Base-by-base conservation (phyloP, 2,797 vertebrate species). In the Manis crassicaudata region DNA sequence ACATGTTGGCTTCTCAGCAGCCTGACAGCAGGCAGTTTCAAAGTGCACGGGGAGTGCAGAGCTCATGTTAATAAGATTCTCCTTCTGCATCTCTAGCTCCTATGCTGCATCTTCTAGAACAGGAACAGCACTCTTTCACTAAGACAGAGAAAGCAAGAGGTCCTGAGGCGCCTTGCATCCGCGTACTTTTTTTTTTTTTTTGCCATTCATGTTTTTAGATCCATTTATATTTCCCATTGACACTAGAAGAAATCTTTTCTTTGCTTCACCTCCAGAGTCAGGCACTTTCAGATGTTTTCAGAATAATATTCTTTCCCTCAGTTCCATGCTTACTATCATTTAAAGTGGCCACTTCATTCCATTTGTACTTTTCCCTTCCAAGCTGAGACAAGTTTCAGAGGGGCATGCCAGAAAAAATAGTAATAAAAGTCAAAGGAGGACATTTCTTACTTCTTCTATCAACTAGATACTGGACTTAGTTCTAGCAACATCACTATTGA, bases 1-100 rank as follows among this genome's bases (percentile, higher is more conserved):
- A 72, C 95, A 76, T 92, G 93, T 50, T 97, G 96, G 96, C 94
- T 95, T 94, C 97, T 95, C 97, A n/a, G 89, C 92, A 95, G 95
- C 96, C 95, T 97, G 96, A 96, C 96, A 97, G 95, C 89, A 96
- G 94, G 97, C 97, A 96, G 91, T 95, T 97, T 97, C 96, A 96
- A 96, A 96, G 84, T 97, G 97, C 97, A 88, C 75, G 84, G 80
- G 80, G 96, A 97, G 81, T 87, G 91, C 94, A 84, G 81, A 93
- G 90, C 85, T 94, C 92, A 88, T 88, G 82, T 75, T 96, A 96
- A 97, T 97, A 93, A 97, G 94, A 96, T 94, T 97, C 87, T 97
- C 92, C 93, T 97, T 94, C 92, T 94, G 93, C 82, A 86, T 90
- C 87, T 83, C 75, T 83, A 73, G 91, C 92, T 92, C 77, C 72